A percentile compares a stretch with the other conserved stretches of the same genome.
These are phyloP conservation scores for Alentia gelatinosa DNA, from an alignment of 2,888 invertebrate genomes.

Conservation along the genomic window DNA sequence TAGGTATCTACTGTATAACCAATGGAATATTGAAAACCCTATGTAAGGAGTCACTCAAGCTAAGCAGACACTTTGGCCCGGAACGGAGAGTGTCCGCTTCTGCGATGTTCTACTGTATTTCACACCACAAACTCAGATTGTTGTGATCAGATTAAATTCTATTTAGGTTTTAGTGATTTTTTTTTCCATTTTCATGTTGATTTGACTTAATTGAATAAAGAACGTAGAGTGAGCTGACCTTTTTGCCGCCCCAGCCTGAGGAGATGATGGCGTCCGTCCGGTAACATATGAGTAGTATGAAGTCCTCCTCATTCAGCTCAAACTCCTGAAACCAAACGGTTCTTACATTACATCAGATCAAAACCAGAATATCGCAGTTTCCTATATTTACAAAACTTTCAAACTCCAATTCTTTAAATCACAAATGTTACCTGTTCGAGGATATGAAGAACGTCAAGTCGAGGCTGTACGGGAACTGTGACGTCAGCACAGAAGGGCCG, in stretches of 20 bases:
- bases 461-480: slow-evolving; percentile 70
- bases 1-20: too few relatives aligned
- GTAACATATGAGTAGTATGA: slow-evolving; percentile 72
- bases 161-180: neutral
- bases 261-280: slow-evolving; percentile 74
- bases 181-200: too few relatives aligned
- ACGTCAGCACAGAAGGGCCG: slow-evolving; percentile 76
- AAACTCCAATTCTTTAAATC: neutral
- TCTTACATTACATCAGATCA: neutral
- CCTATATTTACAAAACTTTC: neutral
- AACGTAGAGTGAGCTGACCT: slow-evolving; percentile 57
- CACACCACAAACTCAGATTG: too few relatives aligned
- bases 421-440: slow-evolving; percentile 72
- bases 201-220: too few relatives aligned
- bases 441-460: slow-evolving; percentile 74
- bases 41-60: too few relatives aligned
- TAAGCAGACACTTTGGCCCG: too few relatives aligned
- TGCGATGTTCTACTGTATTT: too few relatives aligned
- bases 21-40: too few relatives aligned
- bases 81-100: too few relatives aligned
- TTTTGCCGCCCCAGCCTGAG: slow-evolving; percentile 66
- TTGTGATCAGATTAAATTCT: too few relatives aligned
- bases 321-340: slow-evolving; percentile 70
- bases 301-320: slow-evolving; percentile 72
- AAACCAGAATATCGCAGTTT: neutral